These are phyloP conservation scores for Lumbricus terrestris DNA, from an alignment of 2,888 invertebrate species.

Conservation along the genomic window DNA sequence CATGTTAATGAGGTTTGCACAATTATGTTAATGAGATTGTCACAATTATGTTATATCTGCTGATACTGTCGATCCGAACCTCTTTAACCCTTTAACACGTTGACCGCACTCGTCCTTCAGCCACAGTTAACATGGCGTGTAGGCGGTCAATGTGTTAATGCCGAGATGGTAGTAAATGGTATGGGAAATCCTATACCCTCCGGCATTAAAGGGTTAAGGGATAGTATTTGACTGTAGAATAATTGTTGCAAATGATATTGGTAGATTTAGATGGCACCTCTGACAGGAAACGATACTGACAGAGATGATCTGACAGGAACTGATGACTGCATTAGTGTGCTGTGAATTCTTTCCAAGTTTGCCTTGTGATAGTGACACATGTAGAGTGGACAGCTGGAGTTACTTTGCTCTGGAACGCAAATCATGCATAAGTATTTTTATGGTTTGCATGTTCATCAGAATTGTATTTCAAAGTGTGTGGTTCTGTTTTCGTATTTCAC, in stretches of 20 bases:
- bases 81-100: too few species aligned
- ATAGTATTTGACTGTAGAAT: not conserved
- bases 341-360: not conserved
- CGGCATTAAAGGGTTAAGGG: too few species aligned
- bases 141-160: too few species aligned
- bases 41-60: not conserved
- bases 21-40: too few species aligned
- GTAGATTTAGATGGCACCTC: not conserved
- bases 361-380: not conserved
- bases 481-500: not conserved
- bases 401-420: not conserved
- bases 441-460: not conserved
- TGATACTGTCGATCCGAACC: not conserved
- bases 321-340: not conserved
- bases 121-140: too few species aligned
- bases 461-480: not conserved
- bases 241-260: not conserved
- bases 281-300: not conserved
- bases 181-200: too few species aligned
- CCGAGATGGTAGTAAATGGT: too few species aligned
- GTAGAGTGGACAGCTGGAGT: not conserved
- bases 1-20: not conserved
- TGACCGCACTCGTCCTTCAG: too few species aligned
- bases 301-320: not conserved
- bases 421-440: not conserved